phyloP scores from a whole-genome alignment of 2,888 invertebrate genomes.

The Sepioteuthis lessoniana region DNA sequence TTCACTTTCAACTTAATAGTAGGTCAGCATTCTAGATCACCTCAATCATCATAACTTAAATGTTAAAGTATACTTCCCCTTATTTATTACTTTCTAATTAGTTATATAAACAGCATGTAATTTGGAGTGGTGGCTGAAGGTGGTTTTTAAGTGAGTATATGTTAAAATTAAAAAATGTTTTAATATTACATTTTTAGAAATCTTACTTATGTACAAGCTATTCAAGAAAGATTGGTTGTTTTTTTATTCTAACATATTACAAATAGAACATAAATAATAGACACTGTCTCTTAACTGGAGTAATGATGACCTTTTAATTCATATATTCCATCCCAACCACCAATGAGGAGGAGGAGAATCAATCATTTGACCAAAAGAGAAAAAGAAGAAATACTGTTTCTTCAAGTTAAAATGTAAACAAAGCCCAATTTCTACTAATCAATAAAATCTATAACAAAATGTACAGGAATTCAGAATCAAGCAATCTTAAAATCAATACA shows the following conservation, averaged over 20 bases:
- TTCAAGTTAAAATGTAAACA: neutral
- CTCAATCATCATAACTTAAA: too few species aligned
- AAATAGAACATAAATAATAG: neutral
- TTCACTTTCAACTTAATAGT: too few species aligned
- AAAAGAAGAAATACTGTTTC: neutral
- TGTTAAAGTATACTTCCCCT: too few species aligned
- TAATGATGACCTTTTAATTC: neutral
- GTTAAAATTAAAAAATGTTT: too few species aligned
- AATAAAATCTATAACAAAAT: neutral
- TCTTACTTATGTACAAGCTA: neutral
- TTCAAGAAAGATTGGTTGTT: neutral
- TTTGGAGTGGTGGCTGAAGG: too few species aligned
- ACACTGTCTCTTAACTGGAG: neutral
- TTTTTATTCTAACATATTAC: too few species aligned
- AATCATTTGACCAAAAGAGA: too few species aligned
- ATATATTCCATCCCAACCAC: neutral
- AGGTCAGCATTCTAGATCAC: too few species aligned
- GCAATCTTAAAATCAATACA: neutral
- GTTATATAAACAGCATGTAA: too few species aligned
- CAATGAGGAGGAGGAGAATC: neutral
- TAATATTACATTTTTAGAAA: neutral
- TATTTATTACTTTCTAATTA: too few species aligned
- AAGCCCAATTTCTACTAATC: neutral
- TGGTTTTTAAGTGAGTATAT: too few species aligned
- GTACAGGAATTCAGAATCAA: neutral